phyloP scores from a whole-genome alignment of 2,888 invertebrate genomes.

The Oasisia sp. region DNA sequence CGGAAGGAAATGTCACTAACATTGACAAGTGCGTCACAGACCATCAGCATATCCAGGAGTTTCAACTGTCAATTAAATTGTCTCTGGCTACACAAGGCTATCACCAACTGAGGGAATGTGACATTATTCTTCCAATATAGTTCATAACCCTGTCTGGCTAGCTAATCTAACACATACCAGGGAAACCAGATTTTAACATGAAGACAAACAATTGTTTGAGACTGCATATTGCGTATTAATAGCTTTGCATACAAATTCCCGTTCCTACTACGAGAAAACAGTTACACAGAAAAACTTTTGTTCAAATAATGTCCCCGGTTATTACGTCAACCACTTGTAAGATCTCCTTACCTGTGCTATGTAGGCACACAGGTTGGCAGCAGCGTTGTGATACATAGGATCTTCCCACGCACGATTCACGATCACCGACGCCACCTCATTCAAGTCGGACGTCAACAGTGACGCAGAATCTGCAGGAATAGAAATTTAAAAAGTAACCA shows the following conservation, averaged over 20 bases:
- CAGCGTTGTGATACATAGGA: slow-evolving; percentile 8
- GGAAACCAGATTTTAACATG: neutral
- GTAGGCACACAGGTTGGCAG: slow-evolving; percentile 24
- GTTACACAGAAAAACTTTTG: neutral
- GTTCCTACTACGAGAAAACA: too few relatives aligned
- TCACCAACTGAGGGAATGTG: too few relatives aligned
- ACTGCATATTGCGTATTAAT: neutral
- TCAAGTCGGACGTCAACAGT: neutral
- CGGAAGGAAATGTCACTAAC: too few relatives aligned
- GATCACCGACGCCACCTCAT: slow-evolving; percentile 26
- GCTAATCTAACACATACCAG: neutral
- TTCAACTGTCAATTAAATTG: too few relatives aligned
- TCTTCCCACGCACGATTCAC: slow-evolving; percentile 31
- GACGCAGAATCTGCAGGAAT: slow-evolving; percentile 19
- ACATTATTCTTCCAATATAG: too few relatives aligned
- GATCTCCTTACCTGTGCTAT: slow-evolving; percentile 22
- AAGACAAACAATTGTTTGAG: neutral
- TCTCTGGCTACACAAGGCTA: too few relatives aligned
- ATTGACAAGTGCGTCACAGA: too few relatives aligned
- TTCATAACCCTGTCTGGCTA: neutral
- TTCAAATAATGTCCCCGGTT: neutral
- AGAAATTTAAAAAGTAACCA: too few relatives aligned
- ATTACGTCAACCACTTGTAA: too few relatives aligned
- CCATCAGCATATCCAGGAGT: too few relatives aligned
- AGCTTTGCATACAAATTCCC: too few relatives aligned